Conservation (phyloP, 2,888 invertebrate genomes). For the Dicyrtomina minuta region DNA sequence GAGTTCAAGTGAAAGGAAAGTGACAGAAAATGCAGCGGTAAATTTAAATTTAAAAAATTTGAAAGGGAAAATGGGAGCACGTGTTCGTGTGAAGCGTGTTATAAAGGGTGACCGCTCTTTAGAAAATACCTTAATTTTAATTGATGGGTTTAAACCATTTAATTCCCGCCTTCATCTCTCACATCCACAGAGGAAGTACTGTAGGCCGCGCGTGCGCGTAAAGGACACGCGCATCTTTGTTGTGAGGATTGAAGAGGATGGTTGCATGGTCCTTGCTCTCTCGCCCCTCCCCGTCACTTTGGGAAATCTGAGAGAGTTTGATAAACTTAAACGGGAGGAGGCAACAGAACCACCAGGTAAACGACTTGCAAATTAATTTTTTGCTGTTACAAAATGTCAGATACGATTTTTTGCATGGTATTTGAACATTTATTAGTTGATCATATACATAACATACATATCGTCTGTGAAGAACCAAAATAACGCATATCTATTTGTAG, state of each 20-base stretch:
- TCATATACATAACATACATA: too few species aligned
- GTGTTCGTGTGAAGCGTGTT: constrained; percentile 48
- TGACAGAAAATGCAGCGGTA: background rate
- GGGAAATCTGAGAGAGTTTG: constrained; percentile 40
- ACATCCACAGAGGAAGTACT: too few species aligned
- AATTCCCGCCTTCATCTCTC: too few species aligned
- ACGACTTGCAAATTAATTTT: too few species aligned
- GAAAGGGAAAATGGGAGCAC: constrained; percentile 37
- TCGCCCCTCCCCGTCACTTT: constrained; percentile 48
- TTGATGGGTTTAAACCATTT: constrained; percentile 40
- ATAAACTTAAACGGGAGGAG: constrained; percentile 12
- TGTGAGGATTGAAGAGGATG: constrained; percentile 39
- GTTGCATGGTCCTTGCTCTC: constrained; percentile 38
- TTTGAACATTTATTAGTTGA: too few species aligned
- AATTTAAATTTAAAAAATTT: background rate
- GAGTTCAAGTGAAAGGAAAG: background rate
- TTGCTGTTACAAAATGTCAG: too few species aligned
- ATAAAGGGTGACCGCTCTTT: constrained; percentile 48
- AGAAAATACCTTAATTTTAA: constrained; percentile 47
- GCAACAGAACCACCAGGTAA: too few species aligned
- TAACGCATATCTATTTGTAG: too few species aligned
- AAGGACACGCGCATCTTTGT: constrained; percentile 49
- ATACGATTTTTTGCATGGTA: too few species aligned
- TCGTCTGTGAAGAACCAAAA: too few species aligned
- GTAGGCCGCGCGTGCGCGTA: constrained; percentile 33